Base-by-base conservation (phyloP, 2,888 invertebrate species). In the Drosophila atripex region DNA sequence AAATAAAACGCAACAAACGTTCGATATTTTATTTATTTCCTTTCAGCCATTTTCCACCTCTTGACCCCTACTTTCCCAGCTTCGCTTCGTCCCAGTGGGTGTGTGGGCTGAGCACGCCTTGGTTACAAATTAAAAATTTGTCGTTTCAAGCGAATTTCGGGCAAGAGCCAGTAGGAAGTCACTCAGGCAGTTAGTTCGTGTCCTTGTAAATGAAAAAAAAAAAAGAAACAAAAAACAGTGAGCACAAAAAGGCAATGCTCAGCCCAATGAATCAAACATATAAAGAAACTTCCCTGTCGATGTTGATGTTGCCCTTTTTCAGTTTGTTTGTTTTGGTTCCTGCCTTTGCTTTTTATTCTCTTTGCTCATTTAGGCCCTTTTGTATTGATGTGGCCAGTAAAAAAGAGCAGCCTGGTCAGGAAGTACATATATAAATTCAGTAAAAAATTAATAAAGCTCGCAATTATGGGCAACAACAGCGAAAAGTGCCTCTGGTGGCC, bases 91-190 rank as follows among this genome's bases (percentile, higher is more conserved):
- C 39, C 39, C 28, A 28, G 9, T 28, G 28, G 28, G 28, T 28
- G 38, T 55, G 59, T 50, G 73, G 53, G 65, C 46, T 63, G 50
- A 54, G 57, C 72, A 63, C 64, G 65, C 64, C 52, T 51, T 55
- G 77, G 68, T 57, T 69, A 80, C 86, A 83, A 83, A 86, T 86
- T 86, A 84, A 76, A 83, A 80, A 80, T 76, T 77, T 86, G 84
- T 78, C 80, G 63, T 74, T 75, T 77, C 71, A 70, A 73, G 78
- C 76, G 76, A 61, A 75, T 75, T 64, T 71, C 71, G 61, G 54
- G 45, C 66, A 64, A 51, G 58, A 57, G 73, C 45, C 60, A 46
- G 53, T 52, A 55, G 65, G 43, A 66, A 66, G 66, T 66, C 66
- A 66, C 55, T 49, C 55, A 23, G 45, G 56, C 66, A 59, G 55